Conservation (phyloP, 2,888 invertebrate genomes). For the Tenodera sinensis region DNA sequence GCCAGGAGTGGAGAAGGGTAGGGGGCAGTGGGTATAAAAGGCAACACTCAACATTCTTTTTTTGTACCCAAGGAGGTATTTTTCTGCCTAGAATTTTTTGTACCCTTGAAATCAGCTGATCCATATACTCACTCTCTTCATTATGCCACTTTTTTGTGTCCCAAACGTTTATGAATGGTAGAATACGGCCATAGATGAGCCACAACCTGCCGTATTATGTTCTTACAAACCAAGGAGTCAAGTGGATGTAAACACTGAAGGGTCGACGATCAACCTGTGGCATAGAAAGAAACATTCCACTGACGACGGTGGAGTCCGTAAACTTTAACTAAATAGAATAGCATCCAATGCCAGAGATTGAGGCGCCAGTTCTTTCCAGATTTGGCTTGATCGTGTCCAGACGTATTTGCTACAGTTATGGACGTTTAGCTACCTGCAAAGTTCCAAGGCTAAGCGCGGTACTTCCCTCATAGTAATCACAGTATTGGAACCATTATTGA, state of each 20-base stretch:
- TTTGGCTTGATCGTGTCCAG: too few species aligned
- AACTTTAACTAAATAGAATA: too few species aligned
- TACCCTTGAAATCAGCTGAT: slow-evolving; percentile 12
- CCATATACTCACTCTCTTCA: background rate
- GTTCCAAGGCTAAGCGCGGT: too few species aligned
- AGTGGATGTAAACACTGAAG: background rate
- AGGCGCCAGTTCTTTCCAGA: too few species aligned
- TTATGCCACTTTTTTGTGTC: background rate
- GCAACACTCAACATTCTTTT: background rate
- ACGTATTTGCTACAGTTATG: too few species aligned
- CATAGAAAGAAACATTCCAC: too few species aligned
- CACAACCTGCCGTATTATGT: background rate
- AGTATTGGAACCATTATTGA: too few species aligned
- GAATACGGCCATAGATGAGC: background rate
- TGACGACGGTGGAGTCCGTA: too few species aligned
- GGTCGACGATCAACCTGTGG: too few species aligned
- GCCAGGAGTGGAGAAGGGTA: background rate
- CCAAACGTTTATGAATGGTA: background rate
- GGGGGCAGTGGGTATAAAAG: background rate
- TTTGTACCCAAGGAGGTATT: background rate
- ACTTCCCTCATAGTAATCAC: too few species aligned
- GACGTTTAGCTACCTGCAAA: too few species aligned
- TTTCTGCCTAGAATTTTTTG: background rate
- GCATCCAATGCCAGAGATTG: too few species aligned
- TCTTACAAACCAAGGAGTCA: background rate